Conservation (phyloP, 2,113 vertebrate species). For the Cavia porcellus region DNA sequence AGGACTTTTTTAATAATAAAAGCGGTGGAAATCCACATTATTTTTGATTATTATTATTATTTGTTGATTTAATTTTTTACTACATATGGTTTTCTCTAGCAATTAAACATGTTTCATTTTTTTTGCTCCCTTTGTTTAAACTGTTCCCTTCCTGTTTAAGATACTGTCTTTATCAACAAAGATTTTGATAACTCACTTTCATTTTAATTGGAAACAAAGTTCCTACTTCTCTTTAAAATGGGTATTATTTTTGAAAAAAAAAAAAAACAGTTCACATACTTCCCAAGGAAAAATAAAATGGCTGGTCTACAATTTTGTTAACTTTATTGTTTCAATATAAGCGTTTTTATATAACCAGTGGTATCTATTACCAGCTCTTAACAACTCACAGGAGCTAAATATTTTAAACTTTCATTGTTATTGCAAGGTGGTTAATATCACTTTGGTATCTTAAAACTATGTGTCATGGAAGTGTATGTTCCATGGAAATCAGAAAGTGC, state of each 20-base stretch:
- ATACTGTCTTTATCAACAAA: constrained; percentile 9
- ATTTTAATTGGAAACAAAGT: constrained; percentile 56
- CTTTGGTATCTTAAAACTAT: not conserved
- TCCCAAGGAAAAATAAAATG: constrained; percentile 1
- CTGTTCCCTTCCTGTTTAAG: constrained; percentile 16
- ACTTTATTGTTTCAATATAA: not conserved
- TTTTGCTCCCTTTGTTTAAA: not conserved
- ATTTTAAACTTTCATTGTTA: not conserved
- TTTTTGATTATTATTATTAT: constrained; percentile 34
- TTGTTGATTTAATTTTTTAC: constrained; percentile 60
- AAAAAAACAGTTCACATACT: not conserved
- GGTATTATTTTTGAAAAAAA: not conserved
- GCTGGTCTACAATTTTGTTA: not conserved
- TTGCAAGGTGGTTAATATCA: not conserved
- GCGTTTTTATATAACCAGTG: not conserved
- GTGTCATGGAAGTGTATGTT: not conserved
- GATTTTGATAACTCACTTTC: constrained; percentile 22
- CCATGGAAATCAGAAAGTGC: not conserved
- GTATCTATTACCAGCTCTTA: not conserved
- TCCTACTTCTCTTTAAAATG: constrained; percentile 40
- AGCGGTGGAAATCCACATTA: constrained; percentile 38
- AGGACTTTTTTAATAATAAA: not conserved
- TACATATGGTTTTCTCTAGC: constrained; percentile 23
- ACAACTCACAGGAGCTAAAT: not conserved
- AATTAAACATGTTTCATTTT: constrained; percentile 50